Conservation (phyloP, 2,113 vertebrate species). For the Cheirogaleus medius region DNA sequence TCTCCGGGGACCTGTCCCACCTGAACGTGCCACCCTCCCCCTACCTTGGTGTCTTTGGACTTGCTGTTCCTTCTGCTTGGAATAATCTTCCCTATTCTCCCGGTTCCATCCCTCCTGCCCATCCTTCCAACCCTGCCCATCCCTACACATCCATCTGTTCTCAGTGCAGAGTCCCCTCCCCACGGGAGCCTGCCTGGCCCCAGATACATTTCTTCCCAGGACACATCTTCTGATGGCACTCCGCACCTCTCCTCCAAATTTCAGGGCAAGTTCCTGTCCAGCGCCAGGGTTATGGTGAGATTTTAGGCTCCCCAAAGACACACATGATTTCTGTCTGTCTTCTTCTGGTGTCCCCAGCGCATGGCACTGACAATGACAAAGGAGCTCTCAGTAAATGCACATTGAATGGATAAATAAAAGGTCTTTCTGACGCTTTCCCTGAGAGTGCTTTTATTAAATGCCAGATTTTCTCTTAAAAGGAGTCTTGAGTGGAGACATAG, state of each 20-base stretch:
- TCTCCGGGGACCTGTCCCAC: neutral
- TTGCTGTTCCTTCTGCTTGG: neutral
- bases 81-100: too few species aligned
- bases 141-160: neutral
- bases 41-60: neutral
- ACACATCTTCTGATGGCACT: neutral
- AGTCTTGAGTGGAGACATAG: neutral
- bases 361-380: neutral
- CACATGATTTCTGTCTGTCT: neutral
- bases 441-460: neutral
- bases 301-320: neutral
- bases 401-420: neutral
- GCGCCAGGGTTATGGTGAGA: neutral
- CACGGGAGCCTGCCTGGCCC: neutral
- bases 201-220: fast-evolving
- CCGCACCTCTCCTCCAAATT: neutral
- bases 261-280: neutral
- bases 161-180: neutral
- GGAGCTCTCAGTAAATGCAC: neutral
- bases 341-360: neutral
- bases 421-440: neutral
- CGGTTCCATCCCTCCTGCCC: neutral
- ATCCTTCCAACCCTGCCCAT: neutral
- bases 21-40: neutral
- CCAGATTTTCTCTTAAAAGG: neutral